Evolutionary conservation across 2,888 invertebrate genomes (phyloP), one percentile per base, ranked within the genome.

Genomic region (Andrena bicolor): DNA sequence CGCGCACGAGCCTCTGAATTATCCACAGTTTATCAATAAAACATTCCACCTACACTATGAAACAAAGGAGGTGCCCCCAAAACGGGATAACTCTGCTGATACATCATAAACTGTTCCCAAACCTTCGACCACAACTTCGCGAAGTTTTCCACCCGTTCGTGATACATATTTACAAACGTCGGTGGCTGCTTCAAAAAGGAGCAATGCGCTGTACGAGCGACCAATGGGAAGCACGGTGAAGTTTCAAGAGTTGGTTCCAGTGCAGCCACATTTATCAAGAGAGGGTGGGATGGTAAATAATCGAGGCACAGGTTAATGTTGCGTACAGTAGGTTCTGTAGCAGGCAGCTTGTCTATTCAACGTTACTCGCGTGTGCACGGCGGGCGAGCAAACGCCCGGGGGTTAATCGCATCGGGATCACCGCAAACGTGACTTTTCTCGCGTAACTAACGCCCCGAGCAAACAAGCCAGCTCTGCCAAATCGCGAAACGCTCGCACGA

Each of bases 361-460:
- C 63, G 32, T 58, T 56, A 20, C 26, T 26, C 65, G 35, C 65
- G 56, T 20, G 65, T 58, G 53, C 48, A 48, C 56, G 30, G 23
- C 30, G 51, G 16, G 7, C 48, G 26, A n/a, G 63, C 48, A 72
- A 76, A 72, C 72, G 64, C 56, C 23, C 26, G 8, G 23, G 49
- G 53, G 68, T 79, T 76, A 76, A 76, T 79, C 63, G 68, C 20
- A 76, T 69, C 63, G 63, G 76, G 80, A 71, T 80, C 60, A 56
- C 41, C 8, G 35, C 61, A 56, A 76, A 80, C 66, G 63, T 63
- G 80, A 70, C 61, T 71, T 76, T 75, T 71, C 80, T 76, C 81
- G 71, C 68, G 75, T 75, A 76, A 71, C 60, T 65, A 66, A 65
- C 66, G 49, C 32, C 23, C 23, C 51, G 23, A 48, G 16, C 63